These are phyloP conservation scores for Pristionchus pacificus DNA, from an alignment of 1,140 invertebrate species.

Conservation along the genomic window DNA sequence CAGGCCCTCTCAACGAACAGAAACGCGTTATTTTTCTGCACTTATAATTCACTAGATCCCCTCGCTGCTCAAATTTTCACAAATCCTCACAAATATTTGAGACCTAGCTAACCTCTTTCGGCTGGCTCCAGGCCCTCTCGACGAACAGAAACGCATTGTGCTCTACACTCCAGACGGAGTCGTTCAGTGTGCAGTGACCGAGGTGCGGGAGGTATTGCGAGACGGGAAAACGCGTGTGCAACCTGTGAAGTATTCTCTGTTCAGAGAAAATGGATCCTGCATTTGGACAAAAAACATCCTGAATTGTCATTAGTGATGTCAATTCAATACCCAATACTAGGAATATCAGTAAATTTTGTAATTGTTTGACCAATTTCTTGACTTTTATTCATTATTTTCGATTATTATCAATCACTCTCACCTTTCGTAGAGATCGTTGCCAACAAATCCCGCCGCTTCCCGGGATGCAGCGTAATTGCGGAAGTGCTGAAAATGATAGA, in stretches of 20 bases:
- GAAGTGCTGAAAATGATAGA: constrained; percentile 15
- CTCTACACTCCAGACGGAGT: constrained; percentile 23
- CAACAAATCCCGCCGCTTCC: constrained; percentile 22
- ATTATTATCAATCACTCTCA: not conserved
- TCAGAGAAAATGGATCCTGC: not conserved
- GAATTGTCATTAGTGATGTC: too few species aligned
- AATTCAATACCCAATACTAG: too few species aligned
- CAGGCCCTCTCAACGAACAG: too few species aligned
- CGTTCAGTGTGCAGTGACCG: constrained; percentile 22
- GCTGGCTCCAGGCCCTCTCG: constrained; percentile 30
- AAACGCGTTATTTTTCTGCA: too few species aligned
- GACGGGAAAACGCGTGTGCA: constrained; percentile 13
- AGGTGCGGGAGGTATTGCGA: constrained; percentile 22
- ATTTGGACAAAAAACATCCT: not conserved
- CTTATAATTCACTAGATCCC: too few species aligned
- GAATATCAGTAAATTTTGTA: not conserved
- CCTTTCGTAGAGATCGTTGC: constrained; percentile 20
- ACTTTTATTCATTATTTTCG: not conserved
- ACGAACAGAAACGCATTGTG: constrained; percentile 33
- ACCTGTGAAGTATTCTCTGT: constrained; percentile 1
- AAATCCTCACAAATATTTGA: too few species aligned
- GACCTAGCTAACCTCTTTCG: constrained; percentile 14
- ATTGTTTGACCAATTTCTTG: not conserved
- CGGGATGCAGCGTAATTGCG: constrained; percentile 21
- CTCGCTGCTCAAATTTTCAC: too few species aligned